Percentiles rank a stretch among this genome's conserved stretches.
Evolutionary conservation across 2,797 vertebrate genomes (phyloP).

Genomic region (Streptopelia turtur): DNA sequence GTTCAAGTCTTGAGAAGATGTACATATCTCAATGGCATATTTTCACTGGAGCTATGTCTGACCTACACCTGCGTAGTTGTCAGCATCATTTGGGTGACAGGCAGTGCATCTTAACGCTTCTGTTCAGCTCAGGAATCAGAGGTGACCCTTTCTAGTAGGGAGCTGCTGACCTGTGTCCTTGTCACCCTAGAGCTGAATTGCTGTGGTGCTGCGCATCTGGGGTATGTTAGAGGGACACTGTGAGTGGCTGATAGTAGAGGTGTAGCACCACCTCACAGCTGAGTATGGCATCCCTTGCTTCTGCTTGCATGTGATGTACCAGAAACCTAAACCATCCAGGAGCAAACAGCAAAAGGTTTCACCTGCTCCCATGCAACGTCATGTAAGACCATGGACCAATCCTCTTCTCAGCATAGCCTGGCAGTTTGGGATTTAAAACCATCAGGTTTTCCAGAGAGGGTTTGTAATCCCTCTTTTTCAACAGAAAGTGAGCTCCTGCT

Average conservation of each 20-base stretch:
- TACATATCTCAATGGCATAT: fast-evolving
- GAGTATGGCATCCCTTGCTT: fast-evolving
- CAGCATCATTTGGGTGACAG: neutral
- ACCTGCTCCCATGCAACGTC: fast-evolving
- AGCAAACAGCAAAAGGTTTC: neutral
- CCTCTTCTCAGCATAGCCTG: neutral
- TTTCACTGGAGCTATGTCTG: neutral
- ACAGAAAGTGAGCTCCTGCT: neutral
- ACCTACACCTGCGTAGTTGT: fast-evolving
- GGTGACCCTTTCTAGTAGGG: neutral
- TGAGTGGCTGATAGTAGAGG: neutral
- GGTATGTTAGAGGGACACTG: fast-evolving
- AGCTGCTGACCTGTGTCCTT: neutral
- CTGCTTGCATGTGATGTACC: fast-evolving
- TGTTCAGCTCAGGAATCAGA: neutral
- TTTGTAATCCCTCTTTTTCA: neutral
- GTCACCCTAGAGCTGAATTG: neutral
- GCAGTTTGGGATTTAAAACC: neutral
- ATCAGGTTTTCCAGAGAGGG: neutral
- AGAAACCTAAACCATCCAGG: neutral
- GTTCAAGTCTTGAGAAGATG: neutral
- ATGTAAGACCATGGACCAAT: fast-evolving
- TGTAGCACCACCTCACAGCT: neutral
- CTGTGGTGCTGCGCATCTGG: fast-evolving
- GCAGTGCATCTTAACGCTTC: neutral